Base-by-base conservation (phyloP, 2,888 invertebrate genomes). In the Cephus spinipes region DNA sequence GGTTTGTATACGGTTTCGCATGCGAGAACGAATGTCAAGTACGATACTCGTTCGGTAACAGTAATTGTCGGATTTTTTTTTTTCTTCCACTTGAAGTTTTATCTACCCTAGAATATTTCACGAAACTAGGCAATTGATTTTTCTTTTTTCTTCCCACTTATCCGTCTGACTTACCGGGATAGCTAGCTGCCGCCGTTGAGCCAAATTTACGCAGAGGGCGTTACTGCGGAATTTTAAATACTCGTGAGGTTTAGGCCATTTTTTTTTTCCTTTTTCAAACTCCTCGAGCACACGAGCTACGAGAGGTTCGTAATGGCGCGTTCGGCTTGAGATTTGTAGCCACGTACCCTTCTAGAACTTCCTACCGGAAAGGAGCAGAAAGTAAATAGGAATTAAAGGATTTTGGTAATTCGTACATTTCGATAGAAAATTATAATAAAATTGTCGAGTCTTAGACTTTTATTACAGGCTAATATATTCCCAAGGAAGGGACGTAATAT, bases 211-310 rank as follows among this genome's bases (percentile, higher is more conserved):
- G 23, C 6, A 55, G 23, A 33, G 71, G 31, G 71, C 71, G 71
- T 33, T 71, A 31, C 71, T 33, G 71, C 71, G 31, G 71, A 71
- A 71, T 71, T 71, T 31, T 71, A 71, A 71, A 71, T 71, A 71
- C 71, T 31, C 71, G 71, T 33, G 71, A 71, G 71, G 11, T 32
- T 71, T 71, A 12, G 6, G 12, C 71, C 71, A 71, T 12, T 31
- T 71, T 71, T 69, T 69, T 69, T 35, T 71, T 23, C 55, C 23
- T 23, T 55, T 23, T 55, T 55, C 55, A 55, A 23, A 55, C 23
- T 55, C 55, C 23, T 23, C 55, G 6, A 40, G 15, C 40, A 40
- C 40, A 15, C 40, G 40, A 23, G 23, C 55, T 23, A 23, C 55
- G 55, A 55, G 55, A 55, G 55, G 9, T 9, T 55, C 23, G 23